Evolutionary conservation across 2,797 vertebrate genomes (phyloP).

Genomic region (Phylloscopus collybita): DNA sequence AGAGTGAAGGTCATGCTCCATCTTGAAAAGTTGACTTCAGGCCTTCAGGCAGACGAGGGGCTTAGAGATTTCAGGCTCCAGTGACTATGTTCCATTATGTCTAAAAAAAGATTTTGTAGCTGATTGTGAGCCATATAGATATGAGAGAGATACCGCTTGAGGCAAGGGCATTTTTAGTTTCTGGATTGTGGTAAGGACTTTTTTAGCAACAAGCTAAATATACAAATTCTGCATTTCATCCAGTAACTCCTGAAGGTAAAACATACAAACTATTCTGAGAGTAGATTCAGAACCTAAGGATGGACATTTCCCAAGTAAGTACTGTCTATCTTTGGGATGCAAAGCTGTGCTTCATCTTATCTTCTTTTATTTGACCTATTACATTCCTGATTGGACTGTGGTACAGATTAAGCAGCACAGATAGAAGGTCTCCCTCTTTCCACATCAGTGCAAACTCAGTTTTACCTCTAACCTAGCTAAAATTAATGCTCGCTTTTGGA

Average conservation of each 20-base stretch:
- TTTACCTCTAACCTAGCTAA: background rate
- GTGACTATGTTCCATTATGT: slow-evolving; percentile 30
- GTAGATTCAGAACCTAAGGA: background rate
- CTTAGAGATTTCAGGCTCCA: slow-evolving; percentile 60
- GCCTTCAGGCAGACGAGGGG: slow-evolving; percentile 21
- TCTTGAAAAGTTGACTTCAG: slow-evolving; percentile 40
- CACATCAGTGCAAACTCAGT: background rate
- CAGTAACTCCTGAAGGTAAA: slow-evolving; percentile 8
- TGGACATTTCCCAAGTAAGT: background rate
- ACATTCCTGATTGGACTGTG: background rate
- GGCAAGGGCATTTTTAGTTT: slow-evolving; percentile 61
- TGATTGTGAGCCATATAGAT: slow-evolving; percentile 23
- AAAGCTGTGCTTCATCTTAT: background rate
- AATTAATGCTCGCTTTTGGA: background rate
- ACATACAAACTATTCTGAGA: background rate
- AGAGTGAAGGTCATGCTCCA: background rate
- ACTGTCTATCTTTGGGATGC: background rate
- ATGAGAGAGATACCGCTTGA: slow-evolving; percentile 38
- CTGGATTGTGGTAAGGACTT: slow-evolving; percentile 13
- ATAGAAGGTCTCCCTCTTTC: background rate
- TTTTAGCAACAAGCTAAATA: slow-evolving; percentile 35
- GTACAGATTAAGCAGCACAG: background rate
- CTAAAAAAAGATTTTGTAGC: slow-evolving; percentile 47
- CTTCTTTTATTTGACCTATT: background rate
- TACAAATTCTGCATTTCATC: slow-evolving; percentile 11